These are phyloP conservation scores for Microvelia longipes DNA, from an alignment of 1,140 invertebrate species.

Conservation along the genomic window DNA sequence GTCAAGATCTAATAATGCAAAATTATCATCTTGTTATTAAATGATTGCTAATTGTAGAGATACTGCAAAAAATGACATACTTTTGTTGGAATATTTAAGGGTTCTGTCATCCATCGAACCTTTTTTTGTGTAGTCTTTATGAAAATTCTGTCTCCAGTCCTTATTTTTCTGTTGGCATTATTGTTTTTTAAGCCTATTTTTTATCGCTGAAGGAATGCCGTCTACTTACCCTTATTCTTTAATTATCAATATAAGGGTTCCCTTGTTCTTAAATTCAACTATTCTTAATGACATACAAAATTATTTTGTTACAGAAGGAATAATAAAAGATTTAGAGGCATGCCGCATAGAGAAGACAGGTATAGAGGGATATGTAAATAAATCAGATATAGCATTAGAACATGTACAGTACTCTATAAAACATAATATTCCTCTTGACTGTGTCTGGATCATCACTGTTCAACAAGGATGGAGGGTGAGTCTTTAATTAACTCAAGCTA, in stretches of 20 bases:
- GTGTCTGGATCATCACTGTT: slow-evolving; percentile 63
- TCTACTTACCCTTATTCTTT: too few relatives aligned
- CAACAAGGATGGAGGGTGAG: slow-evolving; percentile 47
- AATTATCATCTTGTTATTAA: too few relatives aligned
- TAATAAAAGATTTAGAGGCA: slow-evolving; percentile 34
- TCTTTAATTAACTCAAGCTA: neutral
- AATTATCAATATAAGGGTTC: slow-evolving; percentile 72
- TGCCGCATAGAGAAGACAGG: slow-evolving; percentile 35
- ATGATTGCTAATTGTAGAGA: too few relatives aligned
- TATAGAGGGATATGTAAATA: slow-evolving; percentile 36
- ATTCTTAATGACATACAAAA: slow-evolving; percentile 2
- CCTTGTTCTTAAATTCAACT: slow-evolving; percentile 48
- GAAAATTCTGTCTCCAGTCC: too few relatives aligned
- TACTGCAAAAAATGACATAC: too few relatives aligned
- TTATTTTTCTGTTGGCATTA: too few relatives aligned
- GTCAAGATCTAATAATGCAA: too few relatives aligned
- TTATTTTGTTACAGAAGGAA: slow-evolving; percentile 18
- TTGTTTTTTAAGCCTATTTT: too few relatives aligned
- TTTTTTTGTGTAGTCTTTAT: too few relatives aligned
- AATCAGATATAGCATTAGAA: slow-evolving; percentile 37
- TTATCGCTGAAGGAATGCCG: too few relatives aligned
- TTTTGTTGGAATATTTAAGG: too few relatives aligned
- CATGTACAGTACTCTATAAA: slow-evolving; percentile 33
- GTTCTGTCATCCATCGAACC: too few relatives aligned
- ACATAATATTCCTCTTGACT: slow-evolving; percentile 49